Evolutionary conservation across 2,888 invertebrate species (phyloP), one percentile per base, ranked within the genome.

Genomic region (Steinernema hermaphroditum): DNA sequence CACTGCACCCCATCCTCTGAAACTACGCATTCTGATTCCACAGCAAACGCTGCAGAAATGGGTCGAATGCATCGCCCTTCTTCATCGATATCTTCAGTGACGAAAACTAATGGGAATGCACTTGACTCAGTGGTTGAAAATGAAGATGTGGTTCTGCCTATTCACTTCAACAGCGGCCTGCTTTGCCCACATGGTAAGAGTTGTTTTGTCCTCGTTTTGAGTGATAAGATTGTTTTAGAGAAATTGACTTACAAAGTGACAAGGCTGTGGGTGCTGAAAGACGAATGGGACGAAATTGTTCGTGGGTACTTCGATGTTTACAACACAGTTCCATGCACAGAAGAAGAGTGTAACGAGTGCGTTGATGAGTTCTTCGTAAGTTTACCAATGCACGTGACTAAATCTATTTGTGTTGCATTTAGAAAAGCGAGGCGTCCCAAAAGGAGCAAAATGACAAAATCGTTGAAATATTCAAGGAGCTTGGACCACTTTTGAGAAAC

Each of bases 271-370:
- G 44, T 78, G 22, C 41, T 34, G 0, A 29, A 50, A 49, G 78
- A 80, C 27, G 85, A 85, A 68, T 85, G 84, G 84, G 69, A 75
- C 0, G 54, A 73, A 27, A 70, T 85, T 43, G 69, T 37, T 24
- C 29, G 46, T 4, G 46, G 41, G 12, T 76, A 74, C 49, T 80
- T 81, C 49, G 74, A 72, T 2, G 72, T 37, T 44, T 29, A 32
- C 70, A 27, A 57, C 44, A 54, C 76, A 0, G 44, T 72, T 27
- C 68, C 54, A 9, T 29, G 43, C 34, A 19, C 50, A 12, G 69
- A 72, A 6, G 34, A 32, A 4, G 80, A 78, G 49, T 78, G 79
- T 27, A 34, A 34, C 16, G 34, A 70, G 8, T 78, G 79, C 68
- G 68, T 50, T 24, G 54, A 78, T n/a, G 54, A 73, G 44, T 68